Conservation (phyloP, 2,797 vertebrate genomes). For the Sebastes trivittatus region DNA sequence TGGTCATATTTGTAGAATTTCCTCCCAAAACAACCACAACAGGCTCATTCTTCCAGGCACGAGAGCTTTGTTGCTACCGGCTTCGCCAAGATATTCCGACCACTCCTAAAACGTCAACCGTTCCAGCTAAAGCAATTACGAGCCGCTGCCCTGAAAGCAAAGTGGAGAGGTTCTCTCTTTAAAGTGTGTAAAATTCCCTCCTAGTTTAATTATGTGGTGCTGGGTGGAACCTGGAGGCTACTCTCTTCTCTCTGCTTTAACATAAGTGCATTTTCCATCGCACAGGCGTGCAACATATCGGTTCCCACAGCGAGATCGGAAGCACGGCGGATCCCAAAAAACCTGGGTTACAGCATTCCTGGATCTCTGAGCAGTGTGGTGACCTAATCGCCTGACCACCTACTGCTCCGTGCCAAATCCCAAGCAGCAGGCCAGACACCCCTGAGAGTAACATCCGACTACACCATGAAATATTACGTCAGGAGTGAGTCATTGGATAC, state of each 20-base stretch:
- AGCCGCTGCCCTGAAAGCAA: constrained; percentile 70
- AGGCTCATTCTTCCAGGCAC: constrained; percentile 63
- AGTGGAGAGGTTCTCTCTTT: constrained; percentile 74
- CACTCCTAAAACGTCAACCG: constrained; percentile 75
- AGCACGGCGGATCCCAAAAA: constrained; percentile 57
- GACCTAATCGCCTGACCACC: constrained; percentile 79
- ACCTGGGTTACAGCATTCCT: constrained; percentile 71
- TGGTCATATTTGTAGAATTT: constrained; percentile 59
- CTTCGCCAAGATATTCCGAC: constrained; percentile 74
- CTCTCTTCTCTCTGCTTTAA: constrained; percentile 42
- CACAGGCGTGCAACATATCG: constrained; percentile 50
- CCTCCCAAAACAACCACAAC: constrained; percentile 64
- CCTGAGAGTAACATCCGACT: constrained; percentile 70
- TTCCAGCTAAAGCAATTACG: constrained; percentile 79
- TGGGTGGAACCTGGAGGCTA: constrained; percentile 76
- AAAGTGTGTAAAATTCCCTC: constrained; percentile 77
- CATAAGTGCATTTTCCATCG: constrained; percentile 72
- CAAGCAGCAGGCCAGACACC: constrained; percentile 64
- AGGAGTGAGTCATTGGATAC: constrained; percentile 70
- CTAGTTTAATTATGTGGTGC: constrained; percentile 78
- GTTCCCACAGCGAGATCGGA: constrained; percentile 72
- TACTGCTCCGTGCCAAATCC: constrained; percentile 72
- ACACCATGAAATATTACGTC: constrained; percentile 75
- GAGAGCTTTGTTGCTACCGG: constrained; percentile 72
- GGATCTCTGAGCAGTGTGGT: constrained; percentile 61